A percentile compares a stretch with the other conserved stretches of the same genome.
These are phyloP conservation scores for Xestia c-nigrum DNA, from an alignment of 2,888 invertebrate genomes.

Conservation along the genomic window DNA sequence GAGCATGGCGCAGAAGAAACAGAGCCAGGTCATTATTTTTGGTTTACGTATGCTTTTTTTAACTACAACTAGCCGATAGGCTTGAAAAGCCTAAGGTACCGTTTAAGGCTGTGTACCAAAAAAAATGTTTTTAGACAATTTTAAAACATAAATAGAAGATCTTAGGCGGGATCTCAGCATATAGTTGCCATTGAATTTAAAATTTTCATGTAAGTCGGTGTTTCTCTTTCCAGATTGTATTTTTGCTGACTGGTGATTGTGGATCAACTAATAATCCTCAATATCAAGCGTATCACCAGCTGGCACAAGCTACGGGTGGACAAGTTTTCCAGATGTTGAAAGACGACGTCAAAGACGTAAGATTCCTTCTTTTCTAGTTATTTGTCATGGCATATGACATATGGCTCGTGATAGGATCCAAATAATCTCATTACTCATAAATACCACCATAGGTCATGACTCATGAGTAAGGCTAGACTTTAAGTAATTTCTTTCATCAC, in stretches of 20 bases:
- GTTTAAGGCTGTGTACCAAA: no score
- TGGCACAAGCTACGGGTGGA: constrained; percentile 75
- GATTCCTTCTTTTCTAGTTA: constrained; percentile 6
- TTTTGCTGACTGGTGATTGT: constrained; percentile 77
- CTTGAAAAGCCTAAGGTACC: neutral
- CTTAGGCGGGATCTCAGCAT: neutral
- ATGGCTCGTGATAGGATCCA: neutral
- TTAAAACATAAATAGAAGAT: neutral
- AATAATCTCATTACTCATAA: neutral
- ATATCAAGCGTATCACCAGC: constrained; percentile 71
- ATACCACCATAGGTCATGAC: neutral
- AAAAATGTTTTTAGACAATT: neutral
- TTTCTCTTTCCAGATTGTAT: constrained; percentile 73
- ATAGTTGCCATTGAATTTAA: neutral
- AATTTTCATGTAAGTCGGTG: neutral
- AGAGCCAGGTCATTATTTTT: constrained; percentile 72
- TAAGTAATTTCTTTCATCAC: neutral
- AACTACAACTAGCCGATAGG: neutral
- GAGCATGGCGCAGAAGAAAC: constrained; percentile 72
- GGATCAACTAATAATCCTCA: neutral
- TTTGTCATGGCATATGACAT: neutral
- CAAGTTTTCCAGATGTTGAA: constrained; percentile 77
- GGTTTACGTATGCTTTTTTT: neutral
- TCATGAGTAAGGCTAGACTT: neutral
- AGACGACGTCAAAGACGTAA: constrained; percentile 73